phyloP scores from a whole-genome alignment of 2,888 invertebrate genomes.

The Sinodicranocentrus sp. region DNA sequence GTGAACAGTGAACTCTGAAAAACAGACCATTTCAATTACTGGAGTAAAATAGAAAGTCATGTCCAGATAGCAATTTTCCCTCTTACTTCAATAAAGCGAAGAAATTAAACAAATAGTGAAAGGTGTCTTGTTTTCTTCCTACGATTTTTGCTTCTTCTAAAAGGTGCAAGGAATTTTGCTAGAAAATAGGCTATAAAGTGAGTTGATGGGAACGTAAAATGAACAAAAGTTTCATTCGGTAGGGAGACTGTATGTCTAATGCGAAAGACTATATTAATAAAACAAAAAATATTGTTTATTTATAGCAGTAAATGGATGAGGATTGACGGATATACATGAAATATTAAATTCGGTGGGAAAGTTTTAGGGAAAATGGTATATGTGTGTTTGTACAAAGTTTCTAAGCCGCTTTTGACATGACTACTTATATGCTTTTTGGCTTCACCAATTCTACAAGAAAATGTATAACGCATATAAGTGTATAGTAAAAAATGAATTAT shows the following conservation, averaged over 20 bases:
- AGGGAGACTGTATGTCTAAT: not conserved
- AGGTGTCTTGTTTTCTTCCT: not conserved
- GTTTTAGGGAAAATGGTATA: no score
- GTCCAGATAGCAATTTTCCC: constrained; percentile 37
- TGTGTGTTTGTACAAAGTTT: no score
- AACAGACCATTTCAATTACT: not conserved
- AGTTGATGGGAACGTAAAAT: not conserved
- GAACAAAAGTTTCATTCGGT: not conserved
- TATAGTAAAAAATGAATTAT: no score
- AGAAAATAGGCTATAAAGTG: not conserved
- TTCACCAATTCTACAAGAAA: no score
- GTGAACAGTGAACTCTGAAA: not conserved
- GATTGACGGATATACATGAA: no score
- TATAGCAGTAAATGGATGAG: no score
- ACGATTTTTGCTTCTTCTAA: not conserved
- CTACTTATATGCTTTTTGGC: no score
- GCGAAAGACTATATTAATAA: no score
- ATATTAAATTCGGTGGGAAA: no score
- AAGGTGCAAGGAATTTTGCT: not conserved
- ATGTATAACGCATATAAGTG: no score
- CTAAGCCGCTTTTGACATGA: no score
- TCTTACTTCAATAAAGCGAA: not conserved
- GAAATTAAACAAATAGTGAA: constrained; percentile 11
- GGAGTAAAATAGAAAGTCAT: constrained; percentile 21
- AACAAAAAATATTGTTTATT: no score